Conservation (phyloP, 2,113 vertebrate genomes). For the Indicator maculatus region DNA sequence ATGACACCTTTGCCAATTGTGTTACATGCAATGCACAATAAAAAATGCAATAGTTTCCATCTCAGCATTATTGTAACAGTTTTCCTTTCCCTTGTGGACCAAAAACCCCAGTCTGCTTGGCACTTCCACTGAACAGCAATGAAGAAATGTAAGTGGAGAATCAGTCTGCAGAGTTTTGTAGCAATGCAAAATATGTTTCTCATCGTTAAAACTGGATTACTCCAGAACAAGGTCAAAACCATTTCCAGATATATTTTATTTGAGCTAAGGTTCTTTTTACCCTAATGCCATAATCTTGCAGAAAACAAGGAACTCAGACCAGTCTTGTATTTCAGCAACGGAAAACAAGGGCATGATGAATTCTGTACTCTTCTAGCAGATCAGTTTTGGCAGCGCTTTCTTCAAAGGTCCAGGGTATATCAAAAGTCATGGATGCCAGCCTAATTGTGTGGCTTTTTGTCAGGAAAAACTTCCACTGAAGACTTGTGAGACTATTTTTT, state of each 20-base stretch:
- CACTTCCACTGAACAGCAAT: not conserved
- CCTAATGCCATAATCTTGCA: not conserved
- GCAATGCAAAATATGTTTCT: conserved; percentile 7
- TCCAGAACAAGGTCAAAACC: conserved; percentile 21
- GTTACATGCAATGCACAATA: not conserved
- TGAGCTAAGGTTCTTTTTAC: conserved; percentile 9
- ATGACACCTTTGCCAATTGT: not conserved
- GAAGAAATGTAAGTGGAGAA: conserved; percentile 32
- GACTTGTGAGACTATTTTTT: not conserved
- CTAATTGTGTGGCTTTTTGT: conserved; percentile 48
- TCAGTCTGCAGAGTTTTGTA: not conserved
- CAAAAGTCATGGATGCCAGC: conserved; percentile 22
- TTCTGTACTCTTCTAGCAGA: not conserved
- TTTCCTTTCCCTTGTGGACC: not conserved
- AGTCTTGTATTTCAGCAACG: conserved; percentile 18
- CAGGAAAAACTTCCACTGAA: conserved; percentile 33
- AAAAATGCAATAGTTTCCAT: not conserved
- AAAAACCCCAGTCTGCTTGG: not conserved
- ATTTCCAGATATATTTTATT: conserved; percentile 38
- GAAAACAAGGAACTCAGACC: not conserved
- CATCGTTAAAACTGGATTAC: conserved; percentile 13
- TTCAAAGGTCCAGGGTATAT: conserved; percentile 32
- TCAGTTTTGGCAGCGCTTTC: not conserved
- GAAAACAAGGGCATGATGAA: conserved; percentile 20
- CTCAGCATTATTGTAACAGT: not conserved